Base-by-base conservation (phyloP, 2,113 vertebrate species). In the Ailurus styani region DNA sequence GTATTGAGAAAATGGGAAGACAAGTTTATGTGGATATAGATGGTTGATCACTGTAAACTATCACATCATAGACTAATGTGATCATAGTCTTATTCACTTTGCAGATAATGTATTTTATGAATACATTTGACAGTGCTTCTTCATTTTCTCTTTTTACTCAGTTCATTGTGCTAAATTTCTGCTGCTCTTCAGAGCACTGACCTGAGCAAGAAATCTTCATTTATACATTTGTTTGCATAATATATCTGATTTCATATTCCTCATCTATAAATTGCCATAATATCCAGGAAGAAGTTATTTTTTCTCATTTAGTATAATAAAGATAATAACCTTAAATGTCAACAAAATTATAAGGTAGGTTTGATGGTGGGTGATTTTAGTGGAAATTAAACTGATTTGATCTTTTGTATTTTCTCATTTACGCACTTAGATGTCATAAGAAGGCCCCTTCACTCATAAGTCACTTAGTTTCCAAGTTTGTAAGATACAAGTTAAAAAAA, bases 241-340 rank as follows among this genome's bases (percentile, higher is more conserved):
- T 52, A 52, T 25, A 54, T 82, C 54, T 93, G 31, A 68, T 45
- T 96, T 79, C 52, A 68, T 25, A 50, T 47, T 89, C 34, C 40
- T 95, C 5, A 34, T 86, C n/a, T 75, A 20, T 81, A 91, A 88
- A 86, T 42, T 75, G 37, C 37, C 55, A 81, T 89, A 11, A 62
- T 47, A 93, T 86, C 25, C 31, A 86, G 42, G 62, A 93, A 31
- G 95, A 88, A 97, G 90, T 85, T 83, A 8, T 91, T 95, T 91
- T 72, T 90, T 96, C 62, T 96, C 54, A 95, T 66, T 87, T 85
- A 62, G 52, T 85, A 31, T 81, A 94, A 93, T 91, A 91, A 95
- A 85, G 83, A 89, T 91, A 90, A 62, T 84, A 54, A 75, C 79
- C 55, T 75, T 93, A 97, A 75, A 79, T 93, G 40, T 62, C 45